Evolutionary conservation across 2,797 vertebrate species (phyloP), one percentile per base, ranked within the genome.

Genomic region (Eleutherodactylus coqui): DNA sequence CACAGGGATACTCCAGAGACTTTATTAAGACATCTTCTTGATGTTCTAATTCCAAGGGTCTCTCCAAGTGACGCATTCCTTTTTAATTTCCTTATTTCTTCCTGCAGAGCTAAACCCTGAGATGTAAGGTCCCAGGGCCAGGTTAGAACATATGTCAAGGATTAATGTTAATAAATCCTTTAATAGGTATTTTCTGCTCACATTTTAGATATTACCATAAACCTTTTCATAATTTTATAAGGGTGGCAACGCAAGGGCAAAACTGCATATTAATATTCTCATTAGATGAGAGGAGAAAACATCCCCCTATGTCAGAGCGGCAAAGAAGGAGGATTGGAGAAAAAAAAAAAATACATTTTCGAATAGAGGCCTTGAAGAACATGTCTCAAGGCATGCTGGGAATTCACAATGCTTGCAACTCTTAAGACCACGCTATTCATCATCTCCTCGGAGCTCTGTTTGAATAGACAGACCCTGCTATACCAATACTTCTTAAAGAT

Each of bases 261-360:
- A 47, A 53, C 72, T 76, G 82, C 75, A 84, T 75, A 62, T 84
- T 75, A 84, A 84, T 64, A 75, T 60, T 83, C 80, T 70, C 47
- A 82, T 72, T 69, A 82, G 34, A 72, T 3, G 36, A 72, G 38
- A 13, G 2, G 36, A 69, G 69, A 14, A 49, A 75, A 24, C 75
- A 21, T 51, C 32, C 24, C 51, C 49, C 34, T 16, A 60, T 41
- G 21, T 38, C 34, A 79, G 53, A 60, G 49, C 51, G 17, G 51
- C 19, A 11, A 6, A 51, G 27, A 29, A 69, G 14, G 38, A n/a
- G 38, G 69, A n/a, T n/a, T n/a, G 8, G 11, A 14, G 9, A n/a
- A 0, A 21, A 34, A 69, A 64, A 69, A 38, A 36, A 10, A 69
- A 6, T 32, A 67, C 62, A 67, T 34, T 69, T 60, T 9, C 38